Conservation (phyloP, 2,888 invertebrate genomes). For the Meta bourneti region DNA sequence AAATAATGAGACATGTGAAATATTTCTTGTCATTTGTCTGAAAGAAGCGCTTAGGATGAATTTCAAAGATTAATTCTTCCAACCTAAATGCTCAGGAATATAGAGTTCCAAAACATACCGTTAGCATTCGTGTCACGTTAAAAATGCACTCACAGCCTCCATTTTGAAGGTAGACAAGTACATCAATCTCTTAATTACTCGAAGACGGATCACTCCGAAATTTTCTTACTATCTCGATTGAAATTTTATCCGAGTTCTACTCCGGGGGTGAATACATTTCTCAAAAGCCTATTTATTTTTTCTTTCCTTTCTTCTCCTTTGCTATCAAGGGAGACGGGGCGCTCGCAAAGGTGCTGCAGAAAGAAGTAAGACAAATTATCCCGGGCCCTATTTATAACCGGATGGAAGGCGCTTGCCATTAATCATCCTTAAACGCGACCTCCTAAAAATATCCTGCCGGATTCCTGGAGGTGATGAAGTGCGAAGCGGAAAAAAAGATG, state of each 20-base stretch:
- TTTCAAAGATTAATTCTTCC: neutral
- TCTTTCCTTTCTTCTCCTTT: slow-evolving; percentile 20
- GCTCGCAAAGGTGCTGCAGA: slow-evolving; percentile 17
- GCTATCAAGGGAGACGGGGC: slow-evolving; percentile 9
- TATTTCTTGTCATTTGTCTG: neutral
- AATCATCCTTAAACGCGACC: slow-evolving; percentile 75
- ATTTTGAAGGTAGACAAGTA: slow-evolving; percentile 22
- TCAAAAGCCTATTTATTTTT: slow-evolving; percentile 10
- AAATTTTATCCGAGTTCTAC: slow-evolving; percentile 54
- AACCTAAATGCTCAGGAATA: neutral
- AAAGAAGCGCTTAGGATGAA: neutral
- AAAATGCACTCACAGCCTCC: neutral
- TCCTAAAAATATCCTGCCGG: slow-evolving; percentile 71
- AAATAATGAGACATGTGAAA: neutral
- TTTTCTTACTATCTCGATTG: slow-evolving; percentile 39
- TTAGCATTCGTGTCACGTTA: neutral
- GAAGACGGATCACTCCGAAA: slow-evolving; percentile 67
- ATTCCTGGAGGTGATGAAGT: slow-evolving; percentile 75
- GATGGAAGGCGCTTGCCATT: slow-evolving; percentile 64
- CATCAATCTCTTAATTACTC: slow-evolving; percentile 60
- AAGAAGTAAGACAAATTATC: slow-evolving; percentile 74
- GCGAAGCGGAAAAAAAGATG: slow-evolving; percentile 58
- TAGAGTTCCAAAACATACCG: neutral
- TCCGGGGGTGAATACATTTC: slow-evolving; percentile 59
- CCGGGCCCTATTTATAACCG: slow-evolving; percentile 72